These are phyloP conservation scores for Galemys pyrenaicus DNA, from an alignment of 2,113 vertebrate species.

Conservation along the genomic window DNA sequence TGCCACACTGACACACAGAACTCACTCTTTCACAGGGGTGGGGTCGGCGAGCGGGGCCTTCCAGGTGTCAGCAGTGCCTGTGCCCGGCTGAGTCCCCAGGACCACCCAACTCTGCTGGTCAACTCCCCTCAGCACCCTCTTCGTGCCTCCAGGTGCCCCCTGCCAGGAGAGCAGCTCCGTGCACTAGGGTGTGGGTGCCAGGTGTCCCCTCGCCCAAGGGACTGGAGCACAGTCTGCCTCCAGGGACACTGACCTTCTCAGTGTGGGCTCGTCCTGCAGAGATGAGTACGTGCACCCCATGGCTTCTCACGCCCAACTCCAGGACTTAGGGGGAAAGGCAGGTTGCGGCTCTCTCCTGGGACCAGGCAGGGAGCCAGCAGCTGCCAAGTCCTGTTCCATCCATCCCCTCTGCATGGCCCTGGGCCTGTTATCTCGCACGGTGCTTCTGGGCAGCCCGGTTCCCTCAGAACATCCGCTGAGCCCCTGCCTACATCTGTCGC, in stretches of 20 bases:
- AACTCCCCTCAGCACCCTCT: neutral
- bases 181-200: neutral
- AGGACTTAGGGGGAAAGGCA: slow-evolving; percentile 71
- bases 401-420: slow-evolving; percentile 59
- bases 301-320: slow-evolving; percentile 45
- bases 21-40: neutral
- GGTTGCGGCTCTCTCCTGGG: slow-evolving; percentile 7
- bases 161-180: neutral
- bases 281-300: slow-evolving; percentile 95
- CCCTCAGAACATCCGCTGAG: slow-evolving; percentile 27
- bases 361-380: neutral
- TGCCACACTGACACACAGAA: accelerated
- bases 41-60: neutral
- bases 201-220: neutral
- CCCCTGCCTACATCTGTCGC: slow-evolving; percentile 54
- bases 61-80: neutral
- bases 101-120: neutral
- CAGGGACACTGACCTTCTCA: slow-evolving; percentile 86
- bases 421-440: neutral
- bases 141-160: neutral
- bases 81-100: neutral
- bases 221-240: neutral
- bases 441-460: neutral
- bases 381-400: slow-evolving; percentile 36
- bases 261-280: slow-evolving; percentile 85